These are phyloP conservation scores for Pipa parva DNA, from an alignment of 2,113 vertebrate species.

Conservation along the genomic window DNA sequence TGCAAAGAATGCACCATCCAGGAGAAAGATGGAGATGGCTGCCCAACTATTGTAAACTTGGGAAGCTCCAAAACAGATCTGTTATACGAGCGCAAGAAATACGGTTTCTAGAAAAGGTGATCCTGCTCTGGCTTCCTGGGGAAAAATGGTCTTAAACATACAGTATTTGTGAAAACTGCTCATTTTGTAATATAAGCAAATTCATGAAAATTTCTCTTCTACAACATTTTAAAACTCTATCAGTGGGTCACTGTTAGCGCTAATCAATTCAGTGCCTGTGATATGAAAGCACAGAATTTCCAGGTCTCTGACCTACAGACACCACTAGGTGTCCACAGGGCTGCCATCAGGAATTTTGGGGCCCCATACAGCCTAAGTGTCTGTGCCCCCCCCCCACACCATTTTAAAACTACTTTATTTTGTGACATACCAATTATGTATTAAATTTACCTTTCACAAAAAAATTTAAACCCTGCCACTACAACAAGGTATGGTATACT, in stretches of 20 bases:
- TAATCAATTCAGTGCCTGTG: constrained; percentile 66
- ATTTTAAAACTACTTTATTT: too few species aligned
- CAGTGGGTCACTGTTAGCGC: constrained; percentile 72
- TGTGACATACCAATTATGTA: too few species aligned
- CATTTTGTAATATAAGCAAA: neutral
- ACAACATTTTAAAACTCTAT: constrained; percentile 63
- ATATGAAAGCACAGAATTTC: constrained; percentile 81
- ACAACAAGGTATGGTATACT: too few species aligned
- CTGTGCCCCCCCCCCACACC: too few species aligned
- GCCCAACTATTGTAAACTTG: constrained; percentile 96
- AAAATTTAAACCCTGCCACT: too few species aligned
- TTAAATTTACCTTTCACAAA: too few species aligned
- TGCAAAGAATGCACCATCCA: constrained; percentile 99
- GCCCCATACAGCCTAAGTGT: too few species aligned
- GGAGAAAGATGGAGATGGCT: constrained; percentile 97
- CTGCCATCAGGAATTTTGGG: too few species aligned
- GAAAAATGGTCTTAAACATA: neutral
- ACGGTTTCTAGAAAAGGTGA: constrained; percentile 97
- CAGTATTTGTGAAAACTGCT: neutral
- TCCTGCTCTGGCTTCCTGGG: neutral
- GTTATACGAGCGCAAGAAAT: constrained; percentile 97
- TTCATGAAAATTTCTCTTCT: constrained; percentile 26
- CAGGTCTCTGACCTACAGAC: constrained; percentile 83
- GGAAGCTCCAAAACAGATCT: constrained; percentile 99
- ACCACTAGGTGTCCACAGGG: constrained; percentile 79